Evolutionary conservation across 92 coral and sea anemone genomes (phyloP).

Genomic region (Epizoanthus ramosus): DNA sequence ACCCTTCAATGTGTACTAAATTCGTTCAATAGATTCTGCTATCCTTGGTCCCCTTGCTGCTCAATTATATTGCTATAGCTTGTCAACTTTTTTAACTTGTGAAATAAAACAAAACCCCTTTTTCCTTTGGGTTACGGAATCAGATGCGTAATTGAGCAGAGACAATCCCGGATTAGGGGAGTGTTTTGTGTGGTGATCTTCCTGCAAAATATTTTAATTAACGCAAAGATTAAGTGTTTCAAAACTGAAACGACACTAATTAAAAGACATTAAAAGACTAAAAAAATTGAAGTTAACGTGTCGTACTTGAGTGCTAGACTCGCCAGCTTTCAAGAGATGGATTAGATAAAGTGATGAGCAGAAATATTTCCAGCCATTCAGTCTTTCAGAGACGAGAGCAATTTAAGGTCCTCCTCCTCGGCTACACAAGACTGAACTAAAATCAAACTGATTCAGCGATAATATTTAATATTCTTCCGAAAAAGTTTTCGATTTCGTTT

Average conservation of each 20-base stretch:
- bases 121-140: neutral
- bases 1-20: neutral
- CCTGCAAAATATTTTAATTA: conserved; percentile 26
- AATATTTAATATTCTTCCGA: neutral
- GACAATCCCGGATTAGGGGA: neutral
- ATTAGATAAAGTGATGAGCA: neutral
- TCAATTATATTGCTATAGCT: neutral
- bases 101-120: neutral
- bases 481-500: neutral
- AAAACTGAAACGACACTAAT: neutral
- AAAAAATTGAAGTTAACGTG: neutral
- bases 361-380: too few species aligned
- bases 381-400: too few species aligned
- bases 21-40: neutral
- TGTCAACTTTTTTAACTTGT: neutral
- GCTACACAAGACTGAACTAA: too few species aligned
- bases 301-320: conserved; percentile 6
- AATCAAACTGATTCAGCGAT: too few species aligned
- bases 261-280: neutral
- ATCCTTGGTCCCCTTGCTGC: too few species aligned
- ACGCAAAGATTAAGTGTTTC: neutral
- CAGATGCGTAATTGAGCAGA: neutral
- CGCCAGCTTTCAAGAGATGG: conserved; percentile 20
- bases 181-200: neutral
- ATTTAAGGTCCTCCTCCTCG: too few species aligned